A percentile compares a stretch with the other conserved stretches of the same genome.
Conservation (phyloP, 2,113 vertebrate species). For the Entomyzon cyanotis region DNA sequence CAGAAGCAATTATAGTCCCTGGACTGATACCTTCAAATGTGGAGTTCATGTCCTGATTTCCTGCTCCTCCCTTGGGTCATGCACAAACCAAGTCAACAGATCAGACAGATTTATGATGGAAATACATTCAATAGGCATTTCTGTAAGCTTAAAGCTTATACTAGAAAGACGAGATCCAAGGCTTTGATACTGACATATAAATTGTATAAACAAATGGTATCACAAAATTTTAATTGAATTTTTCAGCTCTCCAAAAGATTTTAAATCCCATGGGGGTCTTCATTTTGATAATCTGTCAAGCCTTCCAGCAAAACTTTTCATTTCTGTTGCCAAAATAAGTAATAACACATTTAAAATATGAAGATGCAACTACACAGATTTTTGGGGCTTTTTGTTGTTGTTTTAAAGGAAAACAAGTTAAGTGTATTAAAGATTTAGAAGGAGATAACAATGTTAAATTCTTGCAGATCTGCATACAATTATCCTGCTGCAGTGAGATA, state of each 20-base stretch:
- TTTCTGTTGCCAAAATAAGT: not conserved
- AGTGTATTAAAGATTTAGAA: not conserved
- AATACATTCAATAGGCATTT: not conserved
- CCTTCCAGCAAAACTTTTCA: not conserved
- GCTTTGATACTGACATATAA: not conserved
- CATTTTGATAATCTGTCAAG: not conserved
- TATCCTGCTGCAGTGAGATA: conserved; percentile 6
- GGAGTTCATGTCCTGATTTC: not conserved
- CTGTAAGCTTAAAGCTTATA: not conserved
- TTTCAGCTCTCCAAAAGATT: not conserved
- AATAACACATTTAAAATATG: not conserved
- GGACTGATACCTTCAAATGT: not conserved
- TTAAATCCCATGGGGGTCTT: not conserved
- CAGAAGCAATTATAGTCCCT: not conserved
- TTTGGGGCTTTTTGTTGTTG: not conserved
- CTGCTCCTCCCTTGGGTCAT: not conserved
- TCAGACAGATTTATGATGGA: not conserved
- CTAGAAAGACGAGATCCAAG: not conserved
- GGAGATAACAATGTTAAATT: not conserved
- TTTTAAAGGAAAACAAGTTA: not conserved
- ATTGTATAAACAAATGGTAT: not conserved
- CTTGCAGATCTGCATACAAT: not conserved
- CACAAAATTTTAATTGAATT: not conserved
- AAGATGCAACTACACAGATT: not conserved
- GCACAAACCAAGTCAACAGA: not conserved